A percentile compares a stretch with the other conserved stretches of the same genome.
These are phyloP conservation scores for Benthosema pterotum DNA, from an alignment of 2,797 vertebrate genomes.

Conservation along the genomic window DNA sequence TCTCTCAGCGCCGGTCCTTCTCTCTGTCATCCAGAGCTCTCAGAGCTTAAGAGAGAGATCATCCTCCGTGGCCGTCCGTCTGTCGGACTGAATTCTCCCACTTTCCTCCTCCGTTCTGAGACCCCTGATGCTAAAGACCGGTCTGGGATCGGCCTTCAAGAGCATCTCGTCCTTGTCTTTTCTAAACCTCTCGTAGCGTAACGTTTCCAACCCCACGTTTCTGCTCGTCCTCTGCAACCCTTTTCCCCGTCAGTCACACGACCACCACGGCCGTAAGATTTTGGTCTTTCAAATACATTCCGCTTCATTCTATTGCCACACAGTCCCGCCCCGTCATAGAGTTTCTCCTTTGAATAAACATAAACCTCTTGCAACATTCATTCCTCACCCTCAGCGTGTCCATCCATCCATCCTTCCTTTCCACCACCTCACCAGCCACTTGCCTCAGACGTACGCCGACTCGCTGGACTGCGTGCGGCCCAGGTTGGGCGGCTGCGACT, in stretches of 20 bases:
- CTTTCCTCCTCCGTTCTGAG: too few relatives aligned
- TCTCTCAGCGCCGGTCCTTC: slow-evolving; percentile 13
- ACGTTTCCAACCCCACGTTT: slow-evolving; percentile 17
- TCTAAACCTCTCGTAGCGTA: background rate
- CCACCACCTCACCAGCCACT: background rate
- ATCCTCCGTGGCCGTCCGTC: slow-evolving; percentile 52
- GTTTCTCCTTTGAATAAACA: slow-evolving; percentile 32
- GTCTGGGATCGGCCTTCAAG: background rate
- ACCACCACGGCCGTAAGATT: background rate
- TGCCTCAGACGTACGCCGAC: slow-evolving; percentile 87
- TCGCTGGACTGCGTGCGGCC: slow-evolving; percentile 90
- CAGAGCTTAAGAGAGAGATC: slow-evolving; percentile 45
- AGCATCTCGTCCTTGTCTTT: slow-evolving; percentile 11
- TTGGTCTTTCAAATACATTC: background rate
- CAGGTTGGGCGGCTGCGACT: slow-evolving; percentile 80
- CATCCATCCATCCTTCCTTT: slow-evolving; percentile 11
- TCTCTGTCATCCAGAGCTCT: slow-evolving; percentile 12
- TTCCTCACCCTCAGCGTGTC: slow-evolving; percentile 33
- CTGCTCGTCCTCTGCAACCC: slow-evolving; percentile 25
- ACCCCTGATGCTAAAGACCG: too few relatives aligned
- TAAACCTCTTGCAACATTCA: slow-evolving; percentile 57
- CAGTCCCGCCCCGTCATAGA: background rate
- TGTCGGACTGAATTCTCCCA: too few relatives aligned
- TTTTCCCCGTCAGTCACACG: background rate
- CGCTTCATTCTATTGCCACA: background rate